phyloP scores from a whole-genome alignment of 1,140 invertebrate species.

The Panagrolaimus sp. region DNA sequence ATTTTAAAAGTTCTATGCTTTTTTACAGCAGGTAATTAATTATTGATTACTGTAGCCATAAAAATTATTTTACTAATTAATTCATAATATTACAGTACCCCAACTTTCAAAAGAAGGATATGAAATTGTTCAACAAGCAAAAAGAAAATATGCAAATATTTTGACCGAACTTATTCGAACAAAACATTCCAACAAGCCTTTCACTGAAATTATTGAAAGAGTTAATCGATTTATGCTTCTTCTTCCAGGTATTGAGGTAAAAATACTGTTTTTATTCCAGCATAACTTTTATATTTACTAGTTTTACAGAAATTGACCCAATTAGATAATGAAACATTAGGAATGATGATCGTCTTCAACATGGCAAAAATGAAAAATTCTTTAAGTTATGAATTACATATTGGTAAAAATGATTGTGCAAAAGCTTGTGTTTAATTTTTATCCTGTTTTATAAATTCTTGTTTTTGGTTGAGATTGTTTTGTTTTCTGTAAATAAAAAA shows the following conservation, averaged over 20 bases:
- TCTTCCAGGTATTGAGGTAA: slow-evolving; percentile 25
- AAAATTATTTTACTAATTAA: no score
- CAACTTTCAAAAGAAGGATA: slow-evolving; percentile 18
- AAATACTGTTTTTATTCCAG: neutral
- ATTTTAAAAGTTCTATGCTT: slow-evolving; percentile 37
- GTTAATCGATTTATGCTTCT: slow-evolving; percentile 28
- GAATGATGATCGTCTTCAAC: slow-evolving; percentile 31
- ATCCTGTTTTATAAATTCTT: no score
- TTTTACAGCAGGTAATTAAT: slow-evolving; percentile 32
- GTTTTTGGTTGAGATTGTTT: no score
- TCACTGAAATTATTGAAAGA: slow-evolving; percentile 24
- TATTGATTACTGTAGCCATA: neutral
- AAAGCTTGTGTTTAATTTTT: no score
- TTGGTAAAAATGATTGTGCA: neutral
- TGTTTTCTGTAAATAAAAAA: no score
- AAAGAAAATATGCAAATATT: slow-evolving; percentile 24
- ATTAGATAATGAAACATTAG: slow-evolving; percentile 28
- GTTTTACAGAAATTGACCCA: slow-evolving; percentile 24
- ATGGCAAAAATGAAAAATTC: slow-evolving; percentile 21
- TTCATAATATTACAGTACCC: slow-evolving; percentile 17
- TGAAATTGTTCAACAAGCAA: slow-evolving; percentile 21
- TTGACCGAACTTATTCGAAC: slow-evolving; percentile 25
- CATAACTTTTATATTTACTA: no score
- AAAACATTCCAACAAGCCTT: no score
- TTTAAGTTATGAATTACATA: slow-evolving; percentile 24